phyloP scores from a whole-genome alignment of 1,140 invertebrate genomes.

The Nomia melanderi region DNA sequence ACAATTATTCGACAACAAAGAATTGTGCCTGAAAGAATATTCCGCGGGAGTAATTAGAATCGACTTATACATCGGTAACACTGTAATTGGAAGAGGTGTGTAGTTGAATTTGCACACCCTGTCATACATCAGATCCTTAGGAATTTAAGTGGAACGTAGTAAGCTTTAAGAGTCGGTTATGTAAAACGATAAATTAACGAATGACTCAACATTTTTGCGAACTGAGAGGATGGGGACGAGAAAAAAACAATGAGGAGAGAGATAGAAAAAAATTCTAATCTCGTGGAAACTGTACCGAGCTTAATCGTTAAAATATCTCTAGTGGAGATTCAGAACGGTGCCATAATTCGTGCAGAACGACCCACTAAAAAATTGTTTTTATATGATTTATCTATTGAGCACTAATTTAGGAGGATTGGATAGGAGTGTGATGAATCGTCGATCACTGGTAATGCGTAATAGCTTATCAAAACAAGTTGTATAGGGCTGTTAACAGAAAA shows the following conservation, averaged over 20 bases:
- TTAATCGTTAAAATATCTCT: not conserved
- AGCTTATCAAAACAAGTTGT: too few relatives aligned
- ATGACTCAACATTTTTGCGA: not conserved
- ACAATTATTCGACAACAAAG: not conserved
- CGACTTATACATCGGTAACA: constrained; percentile 8
- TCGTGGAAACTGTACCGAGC: not conserved
- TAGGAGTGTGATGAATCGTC: not conserved
- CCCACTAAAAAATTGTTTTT: not conserved
- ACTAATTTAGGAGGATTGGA: not conserved
- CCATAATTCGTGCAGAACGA: not conserved
- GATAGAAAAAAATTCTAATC: too few relatives aligned
- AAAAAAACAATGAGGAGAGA: too few relatives aligned
- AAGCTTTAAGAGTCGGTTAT: not conserved
- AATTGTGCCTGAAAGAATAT: not conserved
- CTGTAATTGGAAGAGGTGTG: constrained; percentile 3
- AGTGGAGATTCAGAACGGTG: not conserved
- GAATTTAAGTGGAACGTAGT: constrained; percentile 6
- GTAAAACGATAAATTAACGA: constrained; percentile 1
- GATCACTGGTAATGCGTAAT: not conserved
- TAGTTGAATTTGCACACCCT: not conserved
- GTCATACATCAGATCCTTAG: too few relatives aligned
- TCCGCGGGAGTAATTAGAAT: not conserved
- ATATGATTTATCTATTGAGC: not conserved
- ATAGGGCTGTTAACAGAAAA: too few relatives aligned
- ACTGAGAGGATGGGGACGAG: not conserved